Evolutionary conservation across 2,113 vertebrate species (phyloP).

Genomic region (Amphiprion ocellaris): DNA sequence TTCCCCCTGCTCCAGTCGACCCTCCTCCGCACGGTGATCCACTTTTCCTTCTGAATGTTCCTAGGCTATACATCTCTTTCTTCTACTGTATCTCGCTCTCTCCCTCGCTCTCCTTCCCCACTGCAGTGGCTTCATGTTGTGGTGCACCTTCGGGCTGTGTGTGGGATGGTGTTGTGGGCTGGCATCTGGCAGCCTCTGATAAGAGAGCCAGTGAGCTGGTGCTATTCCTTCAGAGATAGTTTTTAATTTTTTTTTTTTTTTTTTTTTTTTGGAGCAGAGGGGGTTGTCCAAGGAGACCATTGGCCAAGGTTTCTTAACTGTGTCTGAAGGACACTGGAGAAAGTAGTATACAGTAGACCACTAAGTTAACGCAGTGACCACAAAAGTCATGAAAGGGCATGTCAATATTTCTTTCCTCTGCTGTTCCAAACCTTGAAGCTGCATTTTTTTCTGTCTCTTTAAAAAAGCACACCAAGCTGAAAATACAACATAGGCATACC

Average conservation of each 20-base stretch:
- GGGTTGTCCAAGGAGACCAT: constrained; percentile 34
- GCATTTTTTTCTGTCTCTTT: background rate
- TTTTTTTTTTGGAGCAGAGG: background rate
- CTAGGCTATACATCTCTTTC: constrained; percentile 65
- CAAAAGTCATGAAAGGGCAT: background rate
- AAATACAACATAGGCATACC: no score
- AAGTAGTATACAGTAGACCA: constrained; percentile 28
- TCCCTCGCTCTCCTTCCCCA: constrained; percentile 48
- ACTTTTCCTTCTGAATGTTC: constrained; percentile 73
- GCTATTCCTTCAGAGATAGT: constrained; percentile 68
- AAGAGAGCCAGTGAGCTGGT: constrained; percentile 73
- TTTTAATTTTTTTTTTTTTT: constrained; percentile 29
- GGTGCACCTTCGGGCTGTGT: constrained; percentile 79
- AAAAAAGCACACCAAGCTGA: background rate
- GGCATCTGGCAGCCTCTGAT: constrained; percentile 84
- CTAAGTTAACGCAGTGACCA: constrained; percentile 10
- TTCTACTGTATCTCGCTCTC: constrained; percentile 58
- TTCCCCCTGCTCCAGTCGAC: constrained; percentile 58
- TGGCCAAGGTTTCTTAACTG: constrained; percentile 37
- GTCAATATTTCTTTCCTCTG: background rate
- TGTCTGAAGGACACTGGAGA: constrained; percentile 54
- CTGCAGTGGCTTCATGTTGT: constrained; percentile 68
- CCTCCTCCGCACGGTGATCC: constrained; percentile 70
- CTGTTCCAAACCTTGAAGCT: background rate
- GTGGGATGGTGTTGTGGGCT: constrained; percentile 79